A percentile compares a stretch with the other conserved stretches of the same genome.
These are phyloP conservation scores for Ascidia mentula DNA, from an alignment of 23 tunicate genomes.

Conservation along the genomic window DNA sequence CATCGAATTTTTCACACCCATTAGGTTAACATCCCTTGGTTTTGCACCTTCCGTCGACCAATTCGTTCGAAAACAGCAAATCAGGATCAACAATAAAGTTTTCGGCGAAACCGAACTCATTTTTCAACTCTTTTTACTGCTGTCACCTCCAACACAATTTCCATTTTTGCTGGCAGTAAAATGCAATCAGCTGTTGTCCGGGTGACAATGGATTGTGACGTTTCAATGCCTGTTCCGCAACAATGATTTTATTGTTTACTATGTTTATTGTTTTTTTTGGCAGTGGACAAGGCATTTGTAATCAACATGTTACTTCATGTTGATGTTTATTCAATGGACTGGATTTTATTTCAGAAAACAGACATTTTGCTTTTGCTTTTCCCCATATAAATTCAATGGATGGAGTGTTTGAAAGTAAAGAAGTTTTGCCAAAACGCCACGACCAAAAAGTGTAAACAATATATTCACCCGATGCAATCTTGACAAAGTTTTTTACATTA, in stretches of 20 bases:
- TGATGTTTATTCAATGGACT: too few relatives aligned
- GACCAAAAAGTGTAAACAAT: too few relatives aligned
- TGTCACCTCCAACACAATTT: neutral
- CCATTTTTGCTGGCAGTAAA: neutral
- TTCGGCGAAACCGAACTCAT: neutral
- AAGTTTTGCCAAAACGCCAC: too few relatives aligned
- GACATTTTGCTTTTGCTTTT: too few relatives aligned
- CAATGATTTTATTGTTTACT: conserved; percentile 12
- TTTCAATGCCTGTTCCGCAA: conserved; percentile 7
- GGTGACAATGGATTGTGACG: conserved; percentile 4
- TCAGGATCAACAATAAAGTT: neutral
- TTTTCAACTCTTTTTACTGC: neutral
- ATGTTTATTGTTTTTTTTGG: conserved; percentile 15
- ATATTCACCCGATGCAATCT: too few relatives aligned
- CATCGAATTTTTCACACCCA: neutral
- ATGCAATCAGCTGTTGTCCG: neutral
- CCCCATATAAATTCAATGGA: too few relatives aligned
- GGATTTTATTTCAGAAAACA: too few relatives aligned
- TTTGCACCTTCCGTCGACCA: neutral
- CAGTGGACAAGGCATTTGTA: too few relatives aligned
- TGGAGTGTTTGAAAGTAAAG: too few relatives aligned
- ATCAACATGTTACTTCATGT: too few relatives aligned
- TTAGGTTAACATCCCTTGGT: neutral
- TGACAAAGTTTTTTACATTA: too few relatives aligned
- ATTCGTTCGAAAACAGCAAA: neutral